These are phyloP conservation scores for Myrmophylax atrothorax DNA, from an alignment of 2,113 vertebrate species.

Conservation along the genomic window DNA sequence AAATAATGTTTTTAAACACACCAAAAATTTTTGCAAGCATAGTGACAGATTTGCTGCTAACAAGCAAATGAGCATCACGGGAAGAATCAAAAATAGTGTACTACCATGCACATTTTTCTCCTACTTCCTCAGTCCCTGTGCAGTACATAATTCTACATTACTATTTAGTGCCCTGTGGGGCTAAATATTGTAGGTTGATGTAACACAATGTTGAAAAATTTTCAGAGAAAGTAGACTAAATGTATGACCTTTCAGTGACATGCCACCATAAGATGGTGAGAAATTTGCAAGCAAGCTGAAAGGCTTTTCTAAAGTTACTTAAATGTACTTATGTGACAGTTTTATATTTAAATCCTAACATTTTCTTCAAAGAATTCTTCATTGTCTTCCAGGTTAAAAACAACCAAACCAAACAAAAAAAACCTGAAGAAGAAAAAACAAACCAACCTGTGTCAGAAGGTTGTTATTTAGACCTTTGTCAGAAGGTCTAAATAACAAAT, in stretches of 20 bases:
- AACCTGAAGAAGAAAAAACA: not conserved
- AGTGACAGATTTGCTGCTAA: not conserved
- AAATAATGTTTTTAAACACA: not conserved
- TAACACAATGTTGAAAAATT: not conserved
- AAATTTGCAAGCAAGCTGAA: not conserved
- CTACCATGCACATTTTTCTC: not conserved
- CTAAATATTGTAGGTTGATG: not conserved
- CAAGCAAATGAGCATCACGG: not conserved
- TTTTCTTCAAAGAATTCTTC: not conserved
- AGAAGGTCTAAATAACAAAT: not conserved
- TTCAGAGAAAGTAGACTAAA: not conserved
- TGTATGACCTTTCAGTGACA: not conserved
- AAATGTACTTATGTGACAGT: not conserved
- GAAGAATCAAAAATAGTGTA: not conserved
- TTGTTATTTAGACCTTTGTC: no score
- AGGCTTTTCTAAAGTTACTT: not conserved
- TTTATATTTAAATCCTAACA: not conserved
- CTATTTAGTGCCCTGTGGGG: not conserved
- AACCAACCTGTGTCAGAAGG: not conserved
- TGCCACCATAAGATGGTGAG: not conserved
- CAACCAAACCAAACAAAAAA: not conserved
- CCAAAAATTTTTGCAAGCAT: not conserved
- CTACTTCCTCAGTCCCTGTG: not conserved
- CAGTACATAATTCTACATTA: not conserved
- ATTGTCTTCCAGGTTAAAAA: not conserved